These are phyloP conservation scores for Pithys albifrons DNA, from an alignment of 2,113 vertebrate species.

Conservation along the genomic window DNA sequence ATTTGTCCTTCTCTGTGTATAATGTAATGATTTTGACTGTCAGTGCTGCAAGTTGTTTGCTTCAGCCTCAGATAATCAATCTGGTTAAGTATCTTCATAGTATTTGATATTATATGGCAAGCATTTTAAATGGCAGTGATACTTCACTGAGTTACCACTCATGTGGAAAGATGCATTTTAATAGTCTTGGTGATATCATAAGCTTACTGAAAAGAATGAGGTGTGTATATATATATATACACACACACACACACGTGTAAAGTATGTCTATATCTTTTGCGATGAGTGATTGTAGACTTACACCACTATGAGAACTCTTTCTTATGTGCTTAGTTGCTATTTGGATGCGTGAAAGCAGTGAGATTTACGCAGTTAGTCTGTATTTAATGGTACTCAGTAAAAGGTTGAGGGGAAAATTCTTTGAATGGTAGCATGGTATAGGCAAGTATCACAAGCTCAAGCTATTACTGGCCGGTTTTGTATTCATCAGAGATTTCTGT, in stretches of 20 bases:
- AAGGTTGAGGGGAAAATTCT: background rate
- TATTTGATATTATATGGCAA: constrained; percentile 33
- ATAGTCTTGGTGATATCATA: background rate
- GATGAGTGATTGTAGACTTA: background rate
- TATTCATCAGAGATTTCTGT: background rate
- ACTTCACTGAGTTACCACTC: background rate
- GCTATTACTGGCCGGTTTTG: background rate
- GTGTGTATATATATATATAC: background rate
- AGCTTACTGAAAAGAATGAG: background rate
- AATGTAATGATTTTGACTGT: background rate
- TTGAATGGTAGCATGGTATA: background rate
- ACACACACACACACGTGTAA: too few species aligned
- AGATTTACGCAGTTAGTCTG: background rate
- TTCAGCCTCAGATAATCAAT: constrained; percentile 49
- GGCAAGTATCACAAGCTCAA: background rate
- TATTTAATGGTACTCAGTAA: background rate
- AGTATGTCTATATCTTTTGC: background rate
- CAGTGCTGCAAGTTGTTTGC: constrained; percentile 18
- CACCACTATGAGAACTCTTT: background rate
- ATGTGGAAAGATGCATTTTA: constrained; percentile 6
- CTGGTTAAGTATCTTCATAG: constrained; percentile 26
- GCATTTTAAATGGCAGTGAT: background rate
- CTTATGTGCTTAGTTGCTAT: background rate
- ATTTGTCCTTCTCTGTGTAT: background rate
- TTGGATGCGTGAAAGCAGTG: background rate